phyloP scores from a whole-genome alignment of 2,888 invertebrate species.

The Philereme transversata region DNA sequence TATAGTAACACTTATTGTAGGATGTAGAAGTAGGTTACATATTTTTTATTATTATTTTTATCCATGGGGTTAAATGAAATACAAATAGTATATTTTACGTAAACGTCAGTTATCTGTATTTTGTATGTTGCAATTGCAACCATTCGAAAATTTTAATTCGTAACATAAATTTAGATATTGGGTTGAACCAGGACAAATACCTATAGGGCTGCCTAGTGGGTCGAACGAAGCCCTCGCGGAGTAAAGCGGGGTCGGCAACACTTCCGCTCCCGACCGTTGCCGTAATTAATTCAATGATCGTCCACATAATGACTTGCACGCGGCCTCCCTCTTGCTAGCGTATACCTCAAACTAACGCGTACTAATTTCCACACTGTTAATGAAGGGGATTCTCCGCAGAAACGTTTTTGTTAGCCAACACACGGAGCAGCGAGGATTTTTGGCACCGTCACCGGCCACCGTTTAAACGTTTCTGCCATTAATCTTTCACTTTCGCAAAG shows the following conservation, averaged over 20 bases:
- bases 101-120: too few relatives aligned
- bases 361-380: conserved; percentile 74
- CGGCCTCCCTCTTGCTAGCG: conserved; percentile 62
- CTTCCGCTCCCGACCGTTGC: conserved; percentile 63
- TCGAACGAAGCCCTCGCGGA: too few relatives aligned
- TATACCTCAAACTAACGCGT: conserved; percentile 66
- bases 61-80: too few relatives aligned
- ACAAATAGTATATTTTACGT: too few relatives aligned
- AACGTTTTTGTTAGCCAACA: conserved; percentile 69
- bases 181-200: too few relatives aligned
- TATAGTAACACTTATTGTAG: too few relatives aligned
- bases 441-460: conserved; percentile 69
- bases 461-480: conserved; percentile 73
- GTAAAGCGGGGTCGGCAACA: conserved; percentile 42
- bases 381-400: conserved; percentile 68
- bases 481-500: conserved; percentile 72
- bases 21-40: too few relatives aligned
- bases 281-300: conserved; percentile 82
- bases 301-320: conserved; percentile 81
- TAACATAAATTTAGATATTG: too few relatives aligned
- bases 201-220: too few relatives aligned
- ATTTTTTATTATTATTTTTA: too few relatives aligned
- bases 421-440: conserved; percentile 63
- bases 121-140: too few relatives aligned
- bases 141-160: too few relatives aligned